phyloP scores from a whole-genome alignment of 1,140 invertebrate genomes.

The Trigoniulus corallinus region DNA sequence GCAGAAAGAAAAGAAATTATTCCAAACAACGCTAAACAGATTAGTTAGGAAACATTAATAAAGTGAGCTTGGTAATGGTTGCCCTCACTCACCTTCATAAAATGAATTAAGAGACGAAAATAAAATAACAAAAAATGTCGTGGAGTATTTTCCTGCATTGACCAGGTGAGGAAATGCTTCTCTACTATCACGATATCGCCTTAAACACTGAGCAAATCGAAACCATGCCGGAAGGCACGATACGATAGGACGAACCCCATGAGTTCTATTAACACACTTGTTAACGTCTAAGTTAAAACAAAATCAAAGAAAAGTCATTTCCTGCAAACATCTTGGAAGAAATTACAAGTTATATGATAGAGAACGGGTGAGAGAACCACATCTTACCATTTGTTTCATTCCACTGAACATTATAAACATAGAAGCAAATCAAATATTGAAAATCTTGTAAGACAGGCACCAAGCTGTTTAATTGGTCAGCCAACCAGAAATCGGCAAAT shows the following conservation, averaged over 20 bases:
- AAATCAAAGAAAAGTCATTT: no score
- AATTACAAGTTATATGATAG: background rate
- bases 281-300: conserved; percentile 16
- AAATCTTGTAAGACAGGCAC: conserved; percentile 79
- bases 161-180: conserved; percentile 42
- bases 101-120: conserved; percentile 58
- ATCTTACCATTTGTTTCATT: conserved; percentile 14
- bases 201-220: conserved; percentile 89
- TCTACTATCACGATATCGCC: conserved; percentile 57
- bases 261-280: conserved; percentile 23
- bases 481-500: conserved; percentile 99
- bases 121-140: conserved; percentile 85
- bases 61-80: background rate
- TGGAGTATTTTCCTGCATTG: conserved; percentile 97
- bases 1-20: no score
- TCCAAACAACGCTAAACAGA: background rate
- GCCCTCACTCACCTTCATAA: conserved; percentile 37
- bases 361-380: background rate
- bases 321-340: background rate
- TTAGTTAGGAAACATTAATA: background rate
- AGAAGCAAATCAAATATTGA: conserved; percentile 66
- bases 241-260: conserved; percentile 50
- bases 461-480: conserved; percentile 93
- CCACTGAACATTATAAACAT: conserved; percentile 26
- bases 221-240: conserved; percentile 91